phyloP scores from a whole-genome alignment of 1,140 invertebrate genomes.

The Melitaea cinxia region DNA sequence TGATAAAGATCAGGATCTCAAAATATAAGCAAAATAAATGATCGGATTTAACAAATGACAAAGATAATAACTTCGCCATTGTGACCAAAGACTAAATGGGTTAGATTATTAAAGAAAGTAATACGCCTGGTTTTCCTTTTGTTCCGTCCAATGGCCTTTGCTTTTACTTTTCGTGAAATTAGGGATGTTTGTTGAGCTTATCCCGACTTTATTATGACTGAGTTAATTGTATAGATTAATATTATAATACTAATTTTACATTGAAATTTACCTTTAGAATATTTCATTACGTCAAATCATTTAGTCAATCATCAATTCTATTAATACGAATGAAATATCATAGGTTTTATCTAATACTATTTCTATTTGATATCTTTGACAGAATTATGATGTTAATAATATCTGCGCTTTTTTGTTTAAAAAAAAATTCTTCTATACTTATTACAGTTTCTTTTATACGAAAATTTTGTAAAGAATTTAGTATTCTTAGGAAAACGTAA shows the following conservation, averaged over 20 bases:
- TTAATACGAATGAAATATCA: too few relatives aligned
- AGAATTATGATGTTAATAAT: conserved; percentile 12
- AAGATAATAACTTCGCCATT: conserved; percentile 20
- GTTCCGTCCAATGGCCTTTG: conserved; percentile 21
- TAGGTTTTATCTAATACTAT: too few relatives aligned
- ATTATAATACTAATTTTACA: background rate
- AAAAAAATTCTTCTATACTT: conserved; percentile 6
- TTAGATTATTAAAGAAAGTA: conserved; percentile 27
- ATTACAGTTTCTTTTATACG: conserved; percentile 12
- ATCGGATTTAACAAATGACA: conserved; percentile 17
- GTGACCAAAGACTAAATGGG: conserved; percentile 22
- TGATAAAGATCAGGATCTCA: background rate
- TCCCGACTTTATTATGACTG: conserved; percentile 16
- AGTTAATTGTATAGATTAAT: conserved; percentile 14
- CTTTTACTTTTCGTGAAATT: conserved; percentile 23
- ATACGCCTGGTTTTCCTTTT: conserved; percentile 20
- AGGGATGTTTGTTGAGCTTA: conserved; percentile 13
- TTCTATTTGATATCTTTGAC: conserved; percentile 5
- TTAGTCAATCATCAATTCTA: too few relatives aligned
- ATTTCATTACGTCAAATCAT: too few relatives aligned
- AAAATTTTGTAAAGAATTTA: conserved; percentile 10
- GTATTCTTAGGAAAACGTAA: conserved; percentile 9
- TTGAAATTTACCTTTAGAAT: too few relatives aligned
- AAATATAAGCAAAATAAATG: conserved; percentile 12
- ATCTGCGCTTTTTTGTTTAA: background rate